Evolutionary conservation across 2,113 vertebrate genomes (phyloP), one percentile per base, ranked within the genome.

Genomic region (Helogale parvula): DNA sequence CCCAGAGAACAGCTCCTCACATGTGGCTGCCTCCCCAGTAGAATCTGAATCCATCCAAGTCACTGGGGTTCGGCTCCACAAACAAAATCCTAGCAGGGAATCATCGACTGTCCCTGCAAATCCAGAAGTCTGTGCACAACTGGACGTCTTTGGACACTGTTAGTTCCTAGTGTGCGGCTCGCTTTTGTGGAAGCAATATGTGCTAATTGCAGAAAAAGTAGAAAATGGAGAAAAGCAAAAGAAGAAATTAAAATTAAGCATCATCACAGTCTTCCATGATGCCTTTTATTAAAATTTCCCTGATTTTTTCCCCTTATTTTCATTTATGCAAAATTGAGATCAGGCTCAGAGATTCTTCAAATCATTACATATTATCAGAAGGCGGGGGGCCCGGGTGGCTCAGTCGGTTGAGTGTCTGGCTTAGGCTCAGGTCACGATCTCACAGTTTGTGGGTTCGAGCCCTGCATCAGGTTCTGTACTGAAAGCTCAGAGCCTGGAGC

Each of bases 281-380:
- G 81, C 65, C 27, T 19, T 19, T 29, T 87, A 52, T 57, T 74
- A 66, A 84, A 25, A 74, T 68, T 85, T 92, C 54, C 45, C 60
- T 60, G 65, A 74, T 10, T 27, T 38, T 33, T 85, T 83, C 80
- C 41, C 7, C 19, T 85, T 92, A 88, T 97, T 96, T 94, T 92
- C 33, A 88, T 13, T n/a, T 96, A 74, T 85, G 21, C 21, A 84
- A 66, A 84, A 31, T 15, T 89, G 47, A 96, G 54, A 60, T 57
- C 35, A 52, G n/a, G n/a, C 29, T 90, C 47, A 92, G 0, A 74
- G 47, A 93, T 83, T 83, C 31, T 57, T 47, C 3, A 77, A 41
- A 87, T 88, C 12, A 16, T 63, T 82, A 82, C 81, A 35, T 72
- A 52, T 77, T 63, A 57, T 85, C 82, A 35, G 25, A 82, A 88